Base-by-base conservation (phyloP, 2,888 invertebrate species). In the Andrena marginata region DNA sequence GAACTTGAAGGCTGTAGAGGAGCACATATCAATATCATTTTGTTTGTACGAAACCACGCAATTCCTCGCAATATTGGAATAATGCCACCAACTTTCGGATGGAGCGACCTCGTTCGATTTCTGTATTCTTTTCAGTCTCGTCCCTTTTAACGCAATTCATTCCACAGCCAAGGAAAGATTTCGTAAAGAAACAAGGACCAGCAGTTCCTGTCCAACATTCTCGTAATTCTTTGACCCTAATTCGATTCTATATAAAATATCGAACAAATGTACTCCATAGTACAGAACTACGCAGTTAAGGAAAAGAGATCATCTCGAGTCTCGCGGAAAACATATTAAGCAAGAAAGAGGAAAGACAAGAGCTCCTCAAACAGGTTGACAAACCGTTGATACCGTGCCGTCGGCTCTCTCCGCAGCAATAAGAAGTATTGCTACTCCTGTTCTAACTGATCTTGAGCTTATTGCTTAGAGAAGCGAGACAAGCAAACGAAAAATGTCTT, bases 361-460 rank as follows among this genome's bases (percentile, higher is more conserved):
- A 73, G 74, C 68, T 76, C 48, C 73, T 71, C 74, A 74, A 84
- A 77, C 81, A 82, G 70, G 80, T 81, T 78, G 87, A 80, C 75
- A 84, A 84, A 82, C 79, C 84, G 75, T 81, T 82, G 80, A 83
- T 81, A 80, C 78, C 71, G 78, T 64, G 73, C 69, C 77, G 84
- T 80, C 80, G 80, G 80, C 74, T 77, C 82, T 84, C 84, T 87
- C 72, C 82, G 79, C 75, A 87, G 86, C 90, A 88, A 87, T 89
- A 89, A 91, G 89, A 91, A 91, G 90, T 92, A 91, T 92, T 92
- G 91, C 91, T 91, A 90, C 89, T 91, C 86, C 89, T 87, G 84
- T 84, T 88, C 82, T 80, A 79, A 87, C 87, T 87, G 89, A 87
- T 89, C 86, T 86, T 87, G 83, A 85, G 87, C 85, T 91, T 91